phyloP scores from a whole-genome alignment of 2,113 vertebrate genomes.

The Todiramphus chloris region DNA sequence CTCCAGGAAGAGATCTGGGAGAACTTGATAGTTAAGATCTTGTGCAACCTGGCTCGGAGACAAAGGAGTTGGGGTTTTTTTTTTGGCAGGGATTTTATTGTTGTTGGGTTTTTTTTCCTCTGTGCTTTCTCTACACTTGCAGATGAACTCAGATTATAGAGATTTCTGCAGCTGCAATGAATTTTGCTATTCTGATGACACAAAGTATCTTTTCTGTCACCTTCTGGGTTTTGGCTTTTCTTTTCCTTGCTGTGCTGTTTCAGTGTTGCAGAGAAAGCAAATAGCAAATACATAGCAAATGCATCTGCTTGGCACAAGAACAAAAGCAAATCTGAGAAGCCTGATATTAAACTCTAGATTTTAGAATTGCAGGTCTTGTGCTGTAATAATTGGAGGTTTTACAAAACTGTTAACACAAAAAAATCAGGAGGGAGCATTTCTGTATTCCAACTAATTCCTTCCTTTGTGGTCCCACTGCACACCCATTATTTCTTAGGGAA shows the following conservation, averaged over 20 bases:
- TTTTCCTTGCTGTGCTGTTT: not conserved
- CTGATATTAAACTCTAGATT: not conserved
- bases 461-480: not conserved
- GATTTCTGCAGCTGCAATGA: not conserved
- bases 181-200: not conserved
- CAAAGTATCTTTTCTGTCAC: not conserved
- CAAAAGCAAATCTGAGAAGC: not conserved
- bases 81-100: no score
- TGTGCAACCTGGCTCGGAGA: not conserved
- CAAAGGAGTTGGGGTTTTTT: not conserved
- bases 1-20: not conserved
- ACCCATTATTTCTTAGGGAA: not conserved
- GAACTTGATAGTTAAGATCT: not conserved
- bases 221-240: not conserved
- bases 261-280: not conserved
- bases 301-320: not conserved
- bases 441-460: not conserved
- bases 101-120: no score
- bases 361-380: not conserved
- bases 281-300: not conserved
- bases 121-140: accelerated
- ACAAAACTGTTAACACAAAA: not conserved
- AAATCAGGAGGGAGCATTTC: not conserved
- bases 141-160: not conserved
- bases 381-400: not conserved